Evolutionary conservation across 2,888 invertebrate genomes (phyloP).

Genomic region (Dorcus hopei): DNA sequence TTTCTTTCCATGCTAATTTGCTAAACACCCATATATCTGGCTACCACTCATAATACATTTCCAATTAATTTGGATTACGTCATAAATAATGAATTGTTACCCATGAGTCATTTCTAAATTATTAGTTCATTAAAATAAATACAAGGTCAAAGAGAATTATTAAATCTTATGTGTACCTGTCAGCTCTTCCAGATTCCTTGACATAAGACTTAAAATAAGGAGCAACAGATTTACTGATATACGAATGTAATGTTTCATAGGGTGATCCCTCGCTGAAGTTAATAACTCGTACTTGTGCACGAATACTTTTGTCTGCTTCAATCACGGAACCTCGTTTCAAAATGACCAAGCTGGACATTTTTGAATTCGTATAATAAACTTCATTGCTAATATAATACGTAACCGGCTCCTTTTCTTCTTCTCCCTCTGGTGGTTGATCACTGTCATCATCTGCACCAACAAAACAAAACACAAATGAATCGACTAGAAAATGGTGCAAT

Average conservation of each 20-base stretch:
- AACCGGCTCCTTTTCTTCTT: constrained; percentile 82
- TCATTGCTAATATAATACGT: constrained; percentile 86
- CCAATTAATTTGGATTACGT: no score
- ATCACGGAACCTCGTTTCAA: constrained; percentile 88
- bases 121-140: no score
- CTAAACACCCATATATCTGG: no score
- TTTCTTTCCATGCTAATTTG: no score
- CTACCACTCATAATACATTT: no score
- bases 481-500: no score
- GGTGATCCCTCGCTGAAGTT: constrained; percentile 96
- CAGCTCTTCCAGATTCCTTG: constrained; percentile 94
- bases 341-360: constrained; percentile 87
- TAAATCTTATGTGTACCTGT: constrained; percentile 57
- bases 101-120: no score
- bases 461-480: background rate
- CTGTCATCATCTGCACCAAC: constrained; percentile 72
- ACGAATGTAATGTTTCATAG: constrained; percentile 94
- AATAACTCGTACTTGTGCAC: constrained; percentile 86
- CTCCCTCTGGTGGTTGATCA: constrained; percentile 83
- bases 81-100: no score
- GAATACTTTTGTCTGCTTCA: constrained; percentile 95
- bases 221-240: constrained; percentile 92
- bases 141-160: no score
- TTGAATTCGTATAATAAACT: constrained; percentile 89
- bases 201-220: constrained; percentile 99